Evolutionary conservation across 2,113 vertebrate genomes (phyloP), one percentile per base, ranked within the genome.

Genomic region (Rhipidura dahli): DNA sequence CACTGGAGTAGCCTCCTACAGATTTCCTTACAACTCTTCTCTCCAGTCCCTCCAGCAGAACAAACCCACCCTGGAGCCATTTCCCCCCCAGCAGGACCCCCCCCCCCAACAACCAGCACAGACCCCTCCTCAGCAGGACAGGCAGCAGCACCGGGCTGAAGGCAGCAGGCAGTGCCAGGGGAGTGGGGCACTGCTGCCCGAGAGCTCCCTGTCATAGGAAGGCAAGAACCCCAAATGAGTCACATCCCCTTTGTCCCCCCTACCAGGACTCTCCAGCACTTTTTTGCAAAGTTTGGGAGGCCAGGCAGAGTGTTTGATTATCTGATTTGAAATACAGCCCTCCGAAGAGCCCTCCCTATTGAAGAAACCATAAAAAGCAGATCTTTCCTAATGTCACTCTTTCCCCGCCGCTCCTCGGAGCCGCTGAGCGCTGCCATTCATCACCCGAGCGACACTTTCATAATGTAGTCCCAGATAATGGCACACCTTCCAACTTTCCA

Each of bases 401-500:
- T 92, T 61, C 88, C 94, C 87, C 70, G 65, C 90, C 4, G 89
- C 68, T 92, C 85, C 94, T 76, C 26, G 88, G 94, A 88, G 80
- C 96, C 53, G 6, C 83, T 9, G 90, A 91, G 89, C 78, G 0
- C 86, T 83, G 82, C 97, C 89, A 96, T 97, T 79, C 91, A 97
- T 97, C 97, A 97, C 92, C 65, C 33, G 15, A 1, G 5, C 84
- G 96, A 97, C 97, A 95, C 93, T 96, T 96, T 44, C 95, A 93
- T 97, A 96, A 97, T 96, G 96, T 87, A 84, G 90, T 90, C 95
- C 95, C 49, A 93, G 95, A 94, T 93, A 93, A 92, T 94, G 95
- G 96, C 85, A 83, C 95, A 94, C 88, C 89, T 94, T 95, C 94
- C 95, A 77, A 88, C 95, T 94, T 66, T 51, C 93, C 83, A 47